phyloP scores from a whole-genome alignment of 2,797 vertebrate genomes.

The Columba guinea region DNA sequence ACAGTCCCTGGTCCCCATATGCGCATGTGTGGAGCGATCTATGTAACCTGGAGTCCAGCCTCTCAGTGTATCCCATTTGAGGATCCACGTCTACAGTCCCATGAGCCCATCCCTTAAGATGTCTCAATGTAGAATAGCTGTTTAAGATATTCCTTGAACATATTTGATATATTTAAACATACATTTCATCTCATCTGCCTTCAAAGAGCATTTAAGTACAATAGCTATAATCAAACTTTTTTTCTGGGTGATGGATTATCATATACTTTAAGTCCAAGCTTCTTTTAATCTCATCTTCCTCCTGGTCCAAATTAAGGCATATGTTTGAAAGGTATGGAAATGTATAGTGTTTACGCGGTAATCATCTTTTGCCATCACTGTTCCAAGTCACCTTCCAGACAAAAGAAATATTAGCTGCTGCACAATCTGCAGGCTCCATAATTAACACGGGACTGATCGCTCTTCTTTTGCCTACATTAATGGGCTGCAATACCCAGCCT shows the following conservation, averaged over 20 bases:
- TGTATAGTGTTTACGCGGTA: not conserved
- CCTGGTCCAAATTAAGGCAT: not conserved
- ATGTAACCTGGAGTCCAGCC: not conserved
- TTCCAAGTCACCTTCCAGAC: slow-evolving; percentile 14
- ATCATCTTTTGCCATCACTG: not conserved
- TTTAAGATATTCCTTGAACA: slow-evolving; percentile 3
- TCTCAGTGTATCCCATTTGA: not conserved
- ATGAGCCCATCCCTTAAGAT: not conserved
- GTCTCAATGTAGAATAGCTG: not conserved
- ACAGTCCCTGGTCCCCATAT: not conserved
- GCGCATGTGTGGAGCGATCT: not conserved
- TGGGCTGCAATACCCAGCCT: not conserved
- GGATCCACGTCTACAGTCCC: not conserved
- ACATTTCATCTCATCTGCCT: not conserved
- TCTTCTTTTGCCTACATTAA: not conserved
- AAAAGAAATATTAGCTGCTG: slow-evolving; percentile 30
- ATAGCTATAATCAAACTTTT: slow-evolving; percentile 9
- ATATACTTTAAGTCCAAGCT: not conserved
- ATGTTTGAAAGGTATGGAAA: not conserved
- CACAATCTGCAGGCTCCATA: not conserved
- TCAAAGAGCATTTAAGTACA: slow-evolving; percentile 28
- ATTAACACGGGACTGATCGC: slow-evolving; percentile 31
- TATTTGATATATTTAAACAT: slow-evolving; percentile 23
- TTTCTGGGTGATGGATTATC: slow-evolving; percentile 18
- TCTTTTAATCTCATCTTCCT: slow-evolving; percentile 31